These are phyloP conservation scores for Epizoanthus scotinus DNA, from an alignment of 92 coral and sea anemone genomes.

Conservation along the genomic window DNA sequence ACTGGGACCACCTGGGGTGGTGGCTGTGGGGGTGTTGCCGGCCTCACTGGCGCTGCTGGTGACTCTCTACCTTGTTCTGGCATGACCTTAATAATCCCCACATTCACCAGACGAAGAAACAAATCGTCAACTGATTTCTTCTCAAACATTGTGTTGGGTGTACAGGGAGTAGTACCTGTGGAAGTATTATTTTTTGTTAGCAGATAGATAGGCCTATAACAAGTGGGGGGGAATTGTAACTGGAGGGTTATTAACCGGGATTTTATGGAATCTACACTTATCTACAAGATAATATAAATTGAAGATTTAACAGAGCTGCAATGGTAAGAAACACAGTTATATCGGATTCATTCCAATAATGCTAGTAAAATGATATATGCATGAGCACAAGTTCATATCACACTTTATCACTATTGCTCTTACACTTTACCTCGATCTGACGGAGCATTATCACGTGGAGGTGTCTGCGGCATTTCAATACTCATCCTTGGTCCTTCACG, in stretches of 20 bases:
- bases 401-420: not conserved
- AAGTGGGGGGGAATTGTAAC: too few relatives aligned
- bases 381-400: too few relatives aligned
- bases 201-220: too few relatives aligned
- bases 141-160: constrained; percentile 90
- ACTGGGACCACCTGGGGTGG: constrained; percentile 29
- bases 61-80: constrained; percentile 69
- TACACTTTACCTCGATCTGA: constrained; percentile 19
- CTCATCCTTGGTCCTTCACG: not conserved
- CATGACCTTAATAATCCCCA: constrained; percentile 84
- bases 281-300: too few relatives aligned
- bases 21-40: constrained; percentile 51
- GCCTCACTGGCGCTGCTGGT: constrained; percentile 66
- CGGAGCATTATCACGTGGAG: constrained; percentile 26
- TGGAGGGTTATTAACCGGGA: too few relatives aligned
- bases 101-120: constrained; percentile 74
- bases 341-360: too few relatives aligned
- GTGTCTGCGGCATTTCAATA: constrained; percentile 37
- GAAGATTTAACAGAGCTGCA: too few relatives aligned
- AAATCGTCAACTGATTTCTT: constrained; percentile 90
- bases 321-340: too few relatives aligned
- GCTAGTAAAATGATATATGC: too few relatives aligned
- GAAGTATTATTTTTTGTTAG: not conserved
- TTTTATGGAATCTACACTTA: too few relatives aligned
- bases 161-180: constrained; percentile 45